Conservation (phyloP, 2,113 vertebrate genomes). For the Psittacara wagleri region DNA sequence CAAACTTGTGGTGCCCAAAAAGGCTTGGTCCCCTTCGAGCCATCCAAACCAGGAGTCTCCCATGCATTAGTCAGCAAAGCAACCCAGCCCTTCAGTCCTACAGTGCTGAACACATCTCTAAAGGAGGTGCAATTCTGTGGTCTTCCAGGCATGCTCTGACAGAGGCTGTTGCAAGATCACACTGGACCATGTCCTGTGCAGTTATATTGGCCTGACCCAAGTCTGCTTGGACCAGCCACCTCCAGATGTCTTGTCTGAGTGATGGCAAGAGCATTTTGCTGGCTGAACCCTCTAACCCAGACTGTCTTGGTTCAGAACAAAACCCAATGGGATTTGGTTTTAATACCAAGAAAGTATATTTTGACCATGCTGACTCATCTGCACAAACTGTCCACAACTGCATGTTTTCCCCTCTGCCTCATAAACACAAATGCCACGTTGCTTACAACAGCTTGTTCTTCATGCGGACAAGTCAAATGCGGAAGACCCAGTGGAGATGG, state of each 20-base stretch:
- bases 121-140: no score
- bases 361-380: neutral
- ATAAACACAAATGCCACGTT: neutral
- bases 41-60: neutral
- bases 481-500: neutral
- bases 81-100: neutral
- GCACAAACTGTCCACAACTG: neutral
- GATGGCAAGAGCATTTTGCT: neutral
- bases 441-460: neutral
- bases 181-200: neutral
- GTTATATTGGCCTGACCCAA: neutral
- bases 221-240: neutral
- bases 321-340: neutral
- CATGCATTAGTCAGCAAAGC: neutral
- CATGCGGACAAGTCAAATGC: neutral
- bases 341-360: neutral
- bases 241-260: neutral
- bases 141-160: neutral
- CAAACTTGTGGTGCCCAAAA: neutral
- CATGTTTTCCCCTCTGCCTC: neutral
- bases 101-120: neutral
- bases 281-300: neutral
- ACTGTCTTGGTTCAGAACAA: neutral
- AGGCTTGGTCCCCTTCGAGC: neutral
- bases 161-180: neutral